A percentile compares a stretch with the other conserved stretches of the same genome.
Evolutionary conservation across 1,140 invertebrate species (phyloP).

Genomic region (Caenorhabditis inopinata): DNA sequence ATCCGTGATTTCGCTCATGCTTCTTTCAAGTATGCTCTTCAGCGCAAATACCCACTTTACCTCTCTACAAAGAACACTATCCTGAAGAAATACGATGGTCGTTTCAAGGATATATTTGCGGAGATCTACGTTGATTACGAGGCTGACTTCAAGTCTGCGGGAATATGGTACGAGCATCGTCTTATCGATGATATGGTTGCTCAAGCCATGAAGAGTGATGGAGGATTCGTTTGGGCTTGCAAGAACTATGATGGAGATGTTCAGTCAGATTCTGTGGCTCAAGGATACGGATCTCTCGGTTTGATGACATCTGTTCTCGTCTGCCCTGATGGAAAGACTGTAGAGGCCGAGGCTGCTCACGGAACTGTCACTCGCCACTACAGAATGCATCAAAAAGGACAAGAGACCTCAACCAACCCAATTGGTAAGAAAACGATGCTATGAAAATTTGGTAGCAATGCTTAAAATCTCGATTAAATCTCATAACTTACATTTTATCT

Average conservation of each 20-base stretch:
- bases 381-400: slow-evolving; percentile 86
- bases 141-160: slow-evolving; percentile 77
- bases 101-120: slow-evolving; percentile 98
- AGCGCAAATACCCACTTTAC: slow-evolving; percentile 84
- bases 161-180: slow-evolving; percentile 94
- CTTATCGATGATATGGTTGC: slow-evolving; percentile 99
- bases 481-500: too few relatives aligned
- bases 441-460: too few relatives aligned
- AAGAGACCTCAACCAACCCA: slow-evolving; percentile 95
- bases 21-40: slow-evolving; percentile 85
- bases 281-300: slow-evolving; percentile 82
- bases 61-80: slow-evolving; percentile 94
- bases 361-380: slow-evolving; percentile 94
- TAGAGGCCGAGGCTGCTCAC: slow-evolving; percentile 94
- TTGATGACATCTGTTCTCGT: slow-evolving; percentile 91
- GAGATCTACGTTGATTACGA: slow-evolving; percentile 93
- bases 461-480: too few relatives aligned
- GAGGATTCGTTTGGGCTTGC: slow-evolving; percentile 97
- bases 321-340: slow-evolving; percentile 91
- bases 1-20: slow-evolving; percentile 87
- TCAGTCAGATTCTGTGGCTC: slow-evolving; percentile 92
- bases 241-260: slow-evolving; percentile 99
- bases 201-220: slow-evolving; percentile 94
- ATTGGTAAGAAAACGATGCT: slow-evolving; percentile 72
- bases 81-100: slow-evolving; percentile 93